These are phyloP conservation scores for Anas capensis DNA, from an alignment of 2,797 vertebrate species.

Conservation along the genomic window DNA sequence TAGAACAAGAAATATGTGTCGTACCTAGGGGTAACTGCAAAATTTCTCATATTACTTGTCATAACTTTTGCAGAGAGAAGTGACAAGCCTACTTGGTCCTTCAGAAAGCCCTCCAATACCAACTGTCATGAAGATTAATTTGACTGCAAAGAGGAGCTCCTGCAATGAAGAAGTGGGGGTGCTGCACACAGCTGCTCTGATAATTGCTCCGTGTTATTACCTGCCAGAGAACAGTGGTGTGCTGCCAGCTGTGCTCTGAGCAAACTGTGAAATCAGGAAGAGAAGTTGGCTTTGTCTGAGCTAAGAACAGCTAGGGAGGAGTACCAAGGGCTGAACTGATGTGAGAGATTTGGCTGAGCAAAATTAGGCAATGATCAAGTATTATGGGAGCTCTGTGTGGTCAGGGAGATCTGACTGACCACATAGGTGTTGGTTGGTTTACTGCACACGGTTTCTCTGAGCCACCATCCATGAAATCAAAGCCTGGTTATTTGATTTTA, in stretches of 20 bases:
- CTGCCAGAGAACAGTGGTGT: background rate
- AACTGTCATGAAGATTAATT: background rate
- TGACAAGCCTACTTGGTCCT: background rate
- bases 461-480: background rate
- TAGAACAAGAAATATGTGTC: background rate
- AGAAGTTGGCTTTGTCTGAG: background rate
- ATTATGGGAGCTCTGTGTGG: fast-evolving
- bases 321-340: background rate
- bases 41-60: background rate
- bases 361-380: background rate
- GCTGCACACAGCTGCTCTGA: background rate
- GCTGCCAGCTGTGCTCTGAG: background rate
- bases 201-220: background rate
- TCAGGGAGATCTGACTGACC: background rate
- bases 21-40: background rate
- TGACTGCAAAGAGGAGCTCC: background rate
- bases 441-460: background rate
- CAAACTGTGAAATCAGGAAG: background rate
- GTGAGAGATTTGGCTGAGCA: background rate
- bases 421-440: background rate
- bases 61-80: background rate
- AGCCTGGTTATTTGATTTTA: background rate
- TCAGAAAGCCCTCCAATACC: background rate
- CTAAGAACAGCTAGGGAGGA: background rate
- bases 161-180: background rate